phyloP scores from a whole-genome alignment of 1,140 invertebrate species.

The Penaeus vannamei region DNA sequence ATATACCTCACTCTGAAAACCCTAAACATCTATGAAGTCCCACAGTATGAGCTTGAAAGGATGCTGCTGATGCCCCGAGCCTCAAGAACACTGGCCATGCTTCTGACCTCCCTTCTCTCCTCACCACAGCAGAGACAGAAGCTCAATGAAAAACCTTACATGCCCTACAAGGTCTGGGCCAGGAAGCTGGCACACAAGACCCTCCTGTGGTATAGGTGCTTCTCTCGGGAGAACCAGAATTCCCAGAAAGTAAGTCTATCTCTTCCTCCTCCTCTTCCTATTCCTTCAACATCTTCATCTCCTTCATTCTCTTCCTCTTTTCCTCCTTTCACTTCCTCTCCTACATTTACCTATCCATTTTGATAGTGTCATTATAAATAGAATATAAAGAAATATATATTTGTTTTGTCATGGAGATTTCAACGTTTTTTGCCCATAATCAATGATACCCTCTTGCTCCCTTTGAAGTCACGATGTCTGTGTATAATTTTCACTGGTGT shows the following conservation, averaged over 20 bases:
- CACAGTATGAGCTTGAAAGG: constrained; percentile 78
- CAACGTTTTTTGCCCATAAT: too few relatives aligned
- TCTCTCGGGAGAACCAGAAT: constrained; percentile 73
- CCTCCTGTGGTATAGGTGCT: constrained; percentile 76
- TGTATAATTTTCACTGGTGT: too few relatives aligned
- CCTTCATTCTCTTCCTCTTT: too few relatives aligned
- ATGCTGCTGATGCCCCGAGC: constrained; percentile 77
- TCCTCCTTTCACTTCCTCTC: too few relatives aligned
- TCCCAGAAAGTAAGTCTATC: constrained; percentile 72
- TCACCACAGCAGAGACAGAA: constrained; percentile 69
- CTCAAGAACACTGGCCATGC: constrained; percentile 74
- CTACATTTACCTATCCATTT: too few relatives aligned
- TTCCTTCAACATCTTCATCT: too few relatives aligned
- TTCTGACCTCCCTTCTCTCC: constrained; percentile 78
- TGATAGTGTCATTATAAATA: too few relatives aligned
- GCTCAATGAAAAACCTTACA: constrained; percentile 73
- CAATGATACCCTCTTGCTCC: too few relatives aligned
- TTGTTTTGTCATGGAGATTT: too few relatives aligned
- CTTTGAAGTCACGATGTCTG: too few relatives aligned
- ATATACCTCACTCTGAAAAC: constrained; percentile 75
- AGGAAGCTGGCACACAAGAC: constrained; percentile 74
- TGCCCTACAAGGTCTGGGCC: constrained; percentile 78
- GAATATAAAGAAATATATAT: too few relatives aligned
- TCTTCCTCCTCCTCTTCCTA: neutral
- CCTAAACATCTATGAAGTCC: constrained; percentile 73